These are phyloP conservation scores for Perca fluviatilis DNA, from an alignment of 2,113 vertebrate genomes.

Conservation along the genomic window DNA sequence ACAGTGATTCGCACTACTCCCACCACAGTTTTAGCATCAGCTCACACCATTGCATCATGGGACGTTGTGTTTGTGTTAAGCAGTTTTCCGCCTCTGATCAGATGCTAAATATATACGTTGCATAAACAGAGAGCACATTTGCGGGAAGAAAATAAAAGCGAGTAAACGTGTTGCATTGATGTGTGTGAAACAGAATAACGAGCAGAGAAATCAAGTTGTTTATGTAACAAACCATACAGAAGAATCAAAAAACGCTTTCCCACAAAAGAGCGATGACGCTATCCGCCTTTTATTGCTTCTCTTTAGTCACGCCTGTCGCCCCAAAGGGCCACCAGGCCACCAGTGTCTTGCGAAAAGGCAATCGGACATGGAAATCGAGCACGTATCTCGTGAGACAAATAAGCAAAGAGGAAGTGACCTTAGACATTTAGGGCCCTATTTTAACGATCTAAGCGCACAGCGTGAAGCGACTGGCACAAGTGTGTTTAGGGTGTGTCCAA, in stretches of 20 bases:
- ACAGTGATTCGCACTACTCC: not conserved
- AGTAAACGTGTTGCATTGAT: constrained; percentile 9
- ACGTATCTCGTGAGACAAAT: not conserved
- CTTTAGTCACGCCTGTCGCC: not conserved
- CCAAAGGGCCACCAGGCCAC: not conserved
- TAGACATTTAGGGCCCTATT: not conserved
- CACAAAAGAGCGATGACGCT: constrained; percentile 10
- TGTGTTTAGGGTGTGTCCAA: too few species aligned
- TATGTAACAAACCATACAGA: constrained; percentile 29
- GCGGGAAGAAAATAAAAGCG: not conserved
- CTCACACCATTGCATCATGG: constrained; percentile 31
- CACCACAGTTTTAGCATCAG: not conserved
- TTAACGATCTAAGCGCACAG: too few species aligned
- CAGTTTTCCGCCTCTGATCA: constrained; percentile 30
- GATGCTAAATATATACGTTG: constrained; percentile 10
- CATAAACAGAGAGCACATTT: constrained; percentile 30
- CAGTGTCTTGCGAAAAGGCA: constrained; percentile 1
- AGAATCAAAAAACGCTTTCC: constrained; percentile 6
- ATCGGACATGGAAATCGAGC: not conserved
- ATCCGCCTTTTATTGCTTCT: not conserved
- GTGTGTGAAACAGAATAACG: constrained; percentile 22
- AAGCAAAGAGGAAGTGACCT: not conserved
- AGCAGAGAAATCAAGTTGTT: constrained; percentile 36
- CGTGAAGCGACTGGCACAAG: too few species aligned
- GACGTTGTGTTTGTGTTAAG: constrained; percentile 14